These are phyloP conservation scores for Bryconaethiops microstoma DNA, from an alignment of 2,797 vertebrate species.

Conservation along the genomic window DNA sequence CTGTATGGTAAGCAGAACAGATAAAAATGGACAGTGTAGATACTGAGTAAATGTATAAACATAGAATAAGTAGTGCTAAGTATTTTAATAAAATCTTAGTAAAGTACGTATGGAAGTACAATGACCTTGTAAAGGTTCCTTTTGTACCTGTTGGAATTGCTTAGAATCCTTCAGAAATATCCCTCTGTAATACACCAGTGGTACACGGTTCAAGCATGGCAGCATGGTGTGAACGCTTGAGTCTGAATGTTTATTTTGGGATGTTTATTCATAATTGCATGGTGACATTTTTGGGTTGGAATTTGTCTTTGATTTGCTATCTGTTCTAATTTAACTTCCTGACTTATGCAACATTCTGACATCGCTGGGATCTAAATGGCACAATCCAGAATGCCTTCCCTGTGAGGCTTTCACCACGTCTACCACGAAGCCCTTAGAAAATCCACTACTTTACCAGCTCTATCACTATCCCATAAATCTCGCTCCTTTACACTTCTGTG, in stretches of 20 bases:
- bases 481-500: not conserved
- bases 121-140: not conserved
- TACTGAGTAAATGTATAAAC: not conserved
- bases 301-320: constrained; percentile 34
- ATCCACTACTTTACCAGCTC: not conserved
- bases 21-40: too few species aligned
- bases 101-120: not conserved
- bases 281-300: constrained; percentile 1
- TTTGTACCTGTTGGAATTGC: not conserved
- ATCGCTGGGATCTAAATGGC: too few species aligned
- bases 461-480: too few species aligned
- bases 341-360: not conserved
- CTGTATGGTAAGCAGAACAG: too few species aligned
- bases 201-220: not conserved
- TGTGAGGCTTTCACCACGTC: not conserved
- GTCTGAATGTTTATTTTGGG: not conserved
- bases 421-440: not conserved
- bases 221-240: not conserved
- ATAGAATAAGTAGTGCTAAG: too few species aligned
- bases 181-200: not conserved
- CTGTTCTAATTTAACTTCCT: constrained; percentile 30
- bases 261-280: not conserved
- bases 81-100: too few species aligned
- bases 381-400: not conserved
- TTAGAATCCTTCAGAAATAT: not conserved